Percentiles rank a stretch among this genome's conserved stretches.
Evolutionary conservation across 2,113 vertebrate genomes (phyloP).

Genomic region (Cyrtonyx montezumae): DNA sequence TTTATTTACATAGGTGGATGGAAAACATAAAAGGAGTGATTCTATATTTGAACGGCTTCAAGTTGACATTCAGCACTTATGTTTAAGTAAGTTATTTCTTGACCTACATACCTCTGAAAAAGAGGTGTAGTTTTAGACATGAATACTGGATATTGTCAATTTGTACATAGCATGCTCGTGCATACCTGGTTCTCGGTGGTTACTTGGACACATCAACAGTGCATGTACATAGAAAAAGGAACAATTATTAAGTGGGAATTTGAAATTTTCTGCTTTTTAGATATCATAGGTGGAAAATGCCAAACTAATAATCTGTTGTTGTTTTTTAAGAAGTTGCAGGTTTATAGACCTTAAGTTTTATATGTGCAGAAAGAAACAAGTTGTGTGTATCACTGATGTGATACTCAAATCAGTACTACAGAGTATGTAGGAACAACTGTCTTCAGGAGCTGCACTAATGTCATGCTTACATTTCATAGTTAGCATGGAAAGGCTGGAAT

Average conservation of each 20-base stretch:
- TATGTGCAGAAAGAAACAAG: background rate
- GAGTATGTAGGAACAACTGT: background rate
- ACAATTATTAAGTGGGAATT: background rate
- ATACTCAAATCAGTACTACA: rapidly evolving
- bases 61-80: conserved; percentile 95
- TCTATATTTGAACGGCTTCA: conserved; percentile 91
- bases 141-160: background rate
- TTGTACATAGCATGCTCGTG: background rate
- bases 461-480: background rate
- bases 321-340: background rate
- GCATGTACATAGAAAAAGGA: background rate
- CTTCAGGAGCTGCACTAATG: background rate
- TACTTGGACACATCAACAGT: background rate
- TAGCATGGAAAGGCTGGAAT: background rate
- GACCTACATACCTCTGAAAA: background rate
- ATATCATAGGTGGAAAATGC: background rate
- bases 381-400: background rate
- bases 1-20: conserved; percentile 86
- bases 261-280: background rate
- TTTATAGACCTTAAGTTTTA: background rate
- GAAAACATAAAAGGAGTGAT: conserved; percentile 86
- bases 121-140: conserved; percentile 4
- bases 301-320: background rate
- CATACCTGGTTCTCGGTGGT: background rate
- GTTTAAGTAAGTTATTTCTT: conserved; percentile 84